phyloP scores from a whole-genome alignment of 2,113 vertebrate genomes.

The Sinocyclocheilus anophthalmus region DNA sequence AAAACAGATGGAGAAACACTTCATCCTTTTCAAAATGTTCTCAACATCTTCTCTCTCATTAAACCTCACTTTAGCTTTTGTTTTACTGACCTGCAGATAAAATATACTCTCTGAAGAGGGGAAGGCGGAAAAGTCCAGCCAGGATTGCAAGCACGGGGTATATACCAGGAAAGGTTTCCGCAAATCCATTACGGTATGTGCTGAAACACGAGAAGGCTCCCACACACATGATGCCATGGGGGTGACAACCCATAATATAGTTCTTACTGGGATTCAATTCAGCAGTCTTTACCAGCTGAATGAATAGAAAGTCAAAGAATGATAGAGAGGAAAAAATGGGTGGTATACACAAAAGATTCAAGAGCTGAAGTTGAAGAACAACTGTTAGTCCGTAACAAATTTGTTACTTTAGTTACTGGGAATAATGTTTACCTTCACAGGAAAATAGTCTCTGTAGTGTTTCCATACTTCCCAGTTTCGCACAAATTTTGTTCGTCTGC shows the following conservation, averaged over 20 bases:
- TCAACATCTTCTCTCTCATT: background rate
- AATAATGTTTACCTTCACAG: constrained; percentile 78
- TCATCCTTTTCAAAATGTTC: background rate
- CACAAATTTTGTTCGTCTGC: constrained; percentile 67
- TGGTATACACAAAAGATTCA: background rate
- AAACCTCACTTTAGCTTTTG: background rate
- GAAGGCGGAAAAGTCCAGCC: constrained; percentile 72
- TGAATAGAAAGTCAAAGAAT: background rate
- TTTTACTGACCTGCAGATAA: constrained; percentile 70
- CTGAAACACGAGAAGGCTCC: constrained; percentile 74
- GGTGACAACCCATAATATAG: constrained; percentile 81
- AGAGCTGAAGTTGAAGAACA: background rate
- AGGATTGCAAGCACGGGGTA: constrained; percentile 52
- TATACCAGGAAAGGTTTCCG: constrained; percentile 72
- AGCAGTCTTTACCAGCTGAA: constrained; percentile 80
- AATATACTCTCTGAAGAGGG: constrained; percentile 74
- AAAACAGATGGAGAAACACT: background rate
- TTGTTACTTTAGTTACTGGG: background rate
- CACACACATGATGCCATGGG: constrained; percentile 75
- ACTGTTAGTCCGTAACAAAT: background rate
- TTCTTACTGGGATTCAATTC: constrained; percentile 77
- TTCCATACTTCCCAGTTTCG: constrained; percentile 74
- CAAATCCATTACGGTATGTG: constrained; percentile 70
- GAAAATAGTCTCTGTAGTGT: constrained; percentile 77
- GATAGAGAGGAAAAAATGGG: background rate